Evolutionary conservation across 2,113 vertebrate genomes (phyloP).

Genomic region (Gallinago undulata): DNA sequence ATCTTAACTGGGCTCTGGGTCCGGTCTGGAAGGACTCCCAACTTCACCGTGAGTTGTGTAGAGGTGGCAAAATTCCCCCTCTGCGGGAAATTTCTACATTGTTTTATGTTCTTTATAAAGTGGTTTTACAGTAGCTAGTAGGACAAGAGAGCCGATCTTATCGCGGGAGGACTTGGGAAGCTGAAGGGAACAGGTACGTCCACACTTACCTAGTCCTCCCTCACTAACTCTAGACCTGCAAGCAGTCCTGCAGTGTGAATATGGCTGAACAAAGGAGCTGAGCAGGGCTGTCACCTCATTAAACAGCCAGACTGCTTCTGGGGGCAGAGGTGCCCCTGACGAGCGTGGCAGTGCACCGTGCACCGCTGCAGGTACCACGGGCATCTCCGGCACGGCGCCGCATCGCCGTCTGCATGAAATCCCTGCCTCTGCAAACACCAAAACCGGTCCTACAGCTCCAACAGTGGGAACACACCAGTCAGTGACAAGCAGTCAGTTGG

Average conservation of each 20-base stretch:
- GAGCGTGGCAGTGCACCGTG: accelerated
- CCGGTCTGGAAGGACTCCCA: not conserved
- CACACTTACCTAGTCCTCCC: no score
- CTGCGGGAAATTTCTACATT: not conserved
- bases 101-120: not conserved
- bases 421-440: not conserved
- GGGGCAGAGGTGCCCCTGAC: not conserved
- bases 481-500: not conserved
- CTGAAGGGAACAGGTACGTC: not conserved
- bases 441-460: not conserved
- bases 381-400: not conserved
- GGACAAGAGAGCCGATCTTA: not conserved
- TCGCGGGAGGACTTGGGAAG: not conserved
- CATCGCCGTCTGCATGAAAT: accelerated
- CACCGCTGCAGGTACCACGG: not conserved
- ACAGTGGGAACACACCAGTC: not conserved
- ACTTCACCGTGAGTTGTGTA: not conserved
- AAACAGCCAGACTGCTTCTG: not conserved
- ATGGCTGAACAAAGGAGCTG: not conserved
- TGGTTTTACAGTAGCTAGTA: not conserved
- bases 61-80: not conserved
- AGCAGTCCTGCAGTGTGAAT: not conserved
- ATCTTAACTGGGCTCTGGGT: not conserved
- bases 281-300: not conserved
- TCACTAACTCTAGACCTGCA: not conserved